Conservation (phyloP, 2,797 vertebrate genomes). For the Anguilla pacifica region DNA sequence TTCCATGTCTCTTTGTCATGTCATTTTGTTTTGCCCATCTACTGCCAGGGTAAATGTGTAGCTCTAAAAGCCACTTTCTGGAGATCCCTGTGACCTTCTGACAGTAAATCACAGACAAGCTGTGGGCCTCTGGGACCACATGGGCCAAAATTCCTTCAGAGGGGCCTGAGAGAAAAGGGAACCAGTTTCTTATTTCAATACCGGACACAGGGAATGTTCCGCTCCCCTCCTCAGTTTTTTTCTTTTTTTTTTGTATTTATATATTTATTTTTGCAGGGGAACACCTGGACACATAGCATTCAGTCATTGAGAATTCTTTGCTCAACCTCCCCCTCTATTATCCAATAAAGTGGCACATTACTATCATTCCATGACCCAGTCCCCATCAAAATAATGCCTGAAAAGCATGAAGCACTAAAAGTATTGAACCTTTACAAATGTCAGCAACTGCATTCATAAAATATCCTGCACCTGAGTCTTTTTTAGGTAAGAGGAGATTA, state of each 20-base stretch:
- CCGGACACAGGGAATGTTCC: not conserved
- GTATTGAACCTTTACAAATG: not conserved
- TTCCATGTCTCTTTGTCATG: not conserved
- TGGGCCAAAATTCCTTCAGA: not conserved
- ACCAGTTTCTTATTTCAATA: not conserved
- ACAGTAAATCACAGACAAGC: slow-evolving; percentile 11
- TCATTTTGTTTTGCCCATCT: not conserved
- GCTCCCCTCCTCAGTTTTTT: not conserved
- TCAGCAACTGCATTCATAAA: not conserved
- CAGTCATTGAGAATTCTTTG: not conserved
- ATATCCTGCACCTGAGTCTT: not conserved
- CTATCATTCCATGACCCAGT: too few relatives aligned
- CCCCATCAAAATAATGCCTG: not conserved
- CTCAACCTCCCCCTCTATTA: too few relatives aligned
- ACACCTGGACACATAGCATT: slow-evolving; percentile 5
- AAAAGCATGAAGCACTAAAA: not conserved
- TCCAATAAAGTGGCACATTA: too few relatives aligned
- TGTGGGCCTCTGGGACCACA: slow-evolving; percentile 2
- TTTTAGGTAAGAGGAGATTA: not conserved
- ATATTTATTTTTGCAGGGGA: not conserved
- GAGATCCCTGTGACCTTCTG: slow-evolving; percentile 8
- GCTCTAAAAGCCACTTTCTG: not conserved
- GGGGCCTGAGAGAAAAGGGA: not conserved
- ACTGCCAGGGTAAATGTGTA: not conserved
- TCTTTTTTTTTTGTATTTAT: not conserved